phyloP scores from a whole-genome alignment of 2,888 invertebrate genomes.

The Orchesellides sinensis region DNA sequence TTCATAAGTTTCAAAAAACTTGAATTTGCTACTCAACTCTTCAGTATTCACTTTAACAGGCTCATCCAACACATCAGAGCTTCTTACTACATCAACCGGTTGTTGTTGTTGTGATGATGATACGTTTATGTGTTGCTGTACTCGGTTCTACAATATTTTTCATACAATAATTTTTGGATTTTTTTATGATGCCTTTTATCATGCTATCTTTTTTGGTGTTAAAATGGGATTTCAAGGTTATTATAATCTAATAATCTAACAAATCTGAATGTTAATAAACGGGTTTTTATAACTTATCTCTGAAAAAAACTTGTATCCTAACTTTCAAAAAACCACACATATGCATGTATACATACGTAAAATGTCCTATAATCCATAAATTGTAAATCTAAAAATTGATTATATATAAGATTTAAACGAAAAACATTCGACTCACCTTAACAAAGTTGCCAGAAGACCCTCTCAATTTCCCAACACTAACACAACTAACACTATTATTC shows the following conservation, averaged over 20 bases:
- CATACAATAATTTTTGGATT: too few relatives aligned
- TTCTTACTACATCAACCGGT: constrained; percentile 82
- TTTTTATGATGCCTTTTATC: too few relatives aligned
- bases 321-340: background rate
- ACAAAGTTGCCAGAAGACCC: background rate
- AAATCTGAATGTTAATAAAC: too few relatives aligned
- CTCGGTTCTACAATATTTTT: background rate
- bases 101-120: constrained; percentile 1
- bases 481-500: background rate
- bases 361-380: too few relatives aligned
- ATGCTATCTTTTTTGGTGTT: too few relatives aligned
- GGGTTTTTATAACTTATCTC: too few relatives aligned
- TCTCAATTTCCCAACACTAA: background rate
- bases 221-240: too few relatives aligned
- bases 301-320: too few relatives aligned
- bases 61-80: constrained; percentile 86
- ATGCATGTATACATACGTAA: background rate
- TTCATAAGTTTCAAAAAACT: constrained; percentile 93
- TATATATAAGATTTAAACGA: too few relatives aligned
- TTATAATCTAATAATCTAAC: too few relatives aligned
- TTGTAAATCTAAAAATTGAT: too few relatives aligned
- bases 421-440: background rate
- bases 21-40: constrained; percentile 90
- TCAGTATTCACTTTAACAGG: constrained; percentile 87
- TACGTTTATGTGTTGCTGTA: background rate